Conservation (phyloP, 2,888 invertebrate species). For the Bombylius discolor region DNA sequence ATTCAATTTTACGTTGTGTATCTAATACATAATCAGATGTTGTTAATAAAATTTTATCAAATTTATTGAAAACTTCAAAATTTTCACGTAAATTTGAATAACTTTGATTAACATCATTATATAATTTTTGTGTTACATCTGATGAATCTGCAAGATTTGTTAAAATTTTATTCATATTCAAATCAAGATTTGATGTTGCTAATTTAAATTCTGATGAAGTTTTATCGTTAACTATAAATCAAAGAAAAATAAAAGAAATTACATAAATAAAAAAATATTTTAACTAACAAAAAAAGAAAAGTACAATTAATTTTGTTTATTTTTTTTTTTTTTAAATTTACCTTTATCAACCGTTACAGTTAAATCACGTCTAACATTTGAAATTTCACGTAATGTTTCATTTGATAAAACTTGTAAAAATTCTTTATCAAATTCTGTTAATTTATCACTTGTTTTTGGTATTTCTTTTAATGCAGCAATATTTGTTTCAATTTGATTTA, state of each 20-base stretch:
- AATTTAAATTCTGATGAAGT: constrained; percentile 43
- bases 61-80: constrained; percentile 47
- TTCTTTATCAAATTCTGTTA: constrained; percentile 35
- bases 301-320: neutral
- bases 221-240: constrained; percentile 35
- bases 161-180: constrained; percentile 41
- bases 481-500: constrained; percentile 36
- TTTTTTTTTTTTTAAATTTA: constrained; percentile 24
- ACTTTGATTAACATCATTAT: constrained; percentile 41
- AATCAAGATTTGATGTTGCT: constrained; percentile 40
- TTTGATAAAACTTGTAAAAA: constrained; percentile 46
- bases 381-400: constrained; percentile 45
- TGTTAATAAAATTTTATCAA: constrained; percentile 64
- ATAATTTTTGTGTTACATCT: constrained; percentile 43
- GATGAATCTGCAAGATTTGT: constrained; percentile 45
- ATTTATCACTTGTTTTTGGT: constrained; percentile 38
- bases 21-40: constrained; percentile 76
- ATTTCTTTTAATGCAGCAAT: constrained; percentile 33
- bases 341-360: constrained; percentile 37
- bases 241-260: neutral
- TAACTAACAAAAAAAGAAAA: neutral
- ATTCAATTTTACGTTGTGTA: constrained; percentile 71
- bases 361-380: constrained; percentile 41
- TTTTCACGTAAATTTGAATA: constrained; percentile 44
- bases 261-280: neutral